phyloP scores from a whole-genome alignment of 2,113 vertebrate species.

The Poecile atricapillus region DNA sequence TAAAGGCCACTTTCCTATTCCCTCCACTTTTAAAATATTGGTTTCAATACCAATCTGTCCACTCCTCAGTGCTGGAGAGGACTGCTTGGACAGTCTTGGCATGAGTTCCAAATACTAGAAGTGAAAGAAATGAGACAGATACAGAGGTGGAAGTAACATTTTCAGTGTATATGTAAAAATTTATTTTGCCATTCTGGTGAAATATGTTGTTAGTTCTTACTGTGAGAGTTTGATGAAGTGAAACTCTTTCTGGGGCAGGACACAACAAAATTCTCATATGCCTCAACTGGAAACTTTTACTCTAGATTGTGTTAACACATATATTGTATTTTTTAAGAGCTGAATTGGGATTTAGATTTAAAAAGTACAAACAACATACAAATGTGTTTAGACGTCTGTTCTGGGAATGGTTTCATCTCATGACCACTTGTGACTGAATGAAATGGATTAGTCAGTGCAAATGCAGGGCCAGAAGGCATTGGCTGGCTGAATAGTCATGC shows the following conservation, averaged over 20 bases:
- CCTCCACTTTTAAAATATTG: not conserved
- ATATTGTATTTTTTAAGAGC: not conserved
- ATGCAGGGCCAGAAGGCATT: not conserved
- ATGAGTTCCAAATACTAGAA: not conserved
- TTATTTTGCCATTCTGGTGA: not conserved
- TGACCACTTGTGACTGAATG: not conserved
- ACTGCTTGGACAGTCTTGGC: not conserved
- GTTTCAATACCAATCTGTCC: not conserved
- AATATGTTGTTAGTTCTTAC: not conserved
- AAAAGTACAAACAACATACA: not conserved
- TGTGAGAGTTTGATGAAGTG: not conserved
- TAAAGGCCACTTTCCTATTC: not conserved
- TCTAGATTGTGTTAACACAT: not conserved
- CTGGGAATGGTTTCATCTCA: not conserved
- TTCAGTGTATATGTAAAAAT: not conserved
- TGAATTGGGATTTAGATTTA: not conserved
- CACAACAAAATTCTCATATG: not conserved
- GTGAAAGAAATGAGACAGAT: not conserved
- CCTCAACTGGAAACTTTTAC: not conserved
- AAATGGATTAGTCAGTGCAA: not conserved
- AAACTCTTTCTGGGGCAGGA: not conserved
- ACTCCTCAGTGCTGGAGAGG: not conserved
- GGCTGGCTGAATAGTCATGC: not conserved
- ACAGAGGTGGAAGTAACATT: not conserved
- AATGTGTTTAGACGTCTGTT: not conserved